phyloP scores from a whole-genome alignment of 2,113 vertebrate genomes.

The Channa maculata region DNA sequence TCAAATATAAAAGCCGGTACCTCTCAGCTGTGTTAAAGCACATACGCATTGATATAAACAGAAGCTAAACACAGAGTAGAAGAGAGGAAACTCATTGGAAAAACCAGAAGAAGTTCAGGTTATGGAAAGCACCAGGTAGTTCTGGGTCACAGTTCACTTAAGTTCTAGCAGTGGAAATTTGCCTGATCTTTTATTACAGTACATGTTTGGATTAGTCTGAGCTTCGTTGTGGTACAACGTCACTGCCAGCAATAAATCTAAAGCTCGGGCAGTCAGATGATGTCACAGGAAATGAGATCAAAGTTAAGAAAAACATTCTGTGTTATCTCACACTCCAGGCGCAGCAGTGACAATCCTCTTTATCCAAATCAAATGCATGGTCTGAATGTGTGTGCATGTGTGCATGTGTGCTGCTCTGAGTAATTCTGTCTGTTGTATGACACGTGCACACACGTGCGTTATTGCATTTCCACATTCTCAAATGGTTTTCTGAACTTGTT shows the following conservation, averaged over 20 bases:
- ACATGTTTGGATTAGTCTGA: neutral
- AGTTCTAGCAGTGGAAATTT: no score
- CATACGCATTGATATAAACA: no score
- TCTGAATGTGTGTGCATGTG: neutral
- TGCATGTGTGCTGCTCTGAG: neutral
- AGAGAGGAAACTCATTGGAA: no score
- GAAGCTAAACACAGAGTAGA: no score
- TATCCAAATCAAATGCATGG: slow-evolving; percentile 33
- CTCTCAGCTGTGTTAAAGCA: no score
- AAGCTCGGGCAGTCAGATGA: slow-evolving; percentile 26
- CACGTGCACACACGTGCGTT: neutral
- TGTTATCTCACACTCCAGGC: slow-evolving; percentile 33
- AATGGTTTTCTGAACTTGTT: slow-evolving; percentile 23
- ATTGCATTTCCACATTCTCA: slow-evolving; percentile 1
- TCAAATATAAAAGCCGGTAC: no score
- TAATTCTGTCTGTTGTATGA: neutral
- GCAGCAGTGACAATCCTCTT: slow-evolving; percentile 37
- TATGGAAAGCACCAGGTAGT: no score
- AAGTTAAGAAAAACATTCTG: slow-evolving; percentile 26
- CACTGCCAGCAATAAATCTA: neutral
- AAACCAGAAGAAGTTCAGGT: no score
- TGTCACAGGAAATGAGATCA: slow-evolving; percentile 57
- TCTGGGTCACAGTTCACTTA: no score
- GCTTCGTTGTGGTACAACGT: neutral
- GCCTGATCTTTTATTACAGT: no score